A percentile compares a stretch with the other conserved stretches of the same genome.
Evolutionary conservation across 2,888 invertebrate species (phyloP).

Genomic region (Hydriomena furcata): DNA sequence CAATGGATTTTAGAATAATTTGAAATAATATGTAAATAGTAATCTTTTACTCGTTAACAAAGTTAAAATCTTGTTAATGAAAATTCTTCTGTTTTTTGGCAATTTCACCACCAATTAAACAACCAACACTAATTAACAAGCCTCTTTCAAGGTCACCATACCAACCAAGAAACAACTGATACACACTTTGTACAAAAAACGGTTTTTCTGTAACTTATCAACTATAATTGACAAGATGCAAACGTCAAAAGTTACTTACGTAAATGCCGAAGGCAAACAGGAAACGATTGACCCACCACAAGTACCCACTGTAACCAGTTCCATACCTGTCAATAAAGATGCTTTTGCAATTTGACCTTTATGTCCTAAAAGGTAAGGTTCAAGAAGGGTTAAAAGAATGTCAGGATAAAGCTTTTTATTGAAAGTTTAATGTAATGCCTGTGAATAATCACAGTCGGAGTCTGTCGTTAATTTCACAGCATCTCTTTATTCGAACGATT

Average conservation of each 20-base stretch:
- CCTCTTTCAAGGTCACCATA: no score
- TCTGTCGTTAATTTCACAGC: conserved; percentile 1
- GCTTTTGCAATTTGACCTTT: conserved; percentile 26
- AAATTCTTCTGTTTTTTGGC: no score
- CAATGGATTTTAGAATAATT: no score
- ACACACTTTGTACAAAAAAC: no score
- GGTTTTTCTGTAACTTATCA: no score
- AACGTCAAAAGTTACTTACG: conserved; percentile 26
- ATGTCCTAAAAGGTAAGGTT: conserved; percentile 14
- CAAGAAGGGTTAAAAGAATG: conserved; percentile 3
- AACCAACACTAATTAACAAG: no score
- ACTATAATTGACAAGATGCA: conserved; percentile 1
- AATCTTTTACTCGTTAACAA: no score
- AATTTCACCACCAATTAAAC: no score
- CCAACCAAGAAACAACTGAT: no score
- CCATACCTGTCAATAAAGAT: conserved; percentile 14
- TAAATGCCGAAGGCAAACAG: conserved; percentile 30
- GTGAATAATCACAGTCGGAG: conserved; percentile 2
- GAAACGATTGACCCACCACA: conserved; percentile 27
- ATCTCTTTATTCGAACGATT: neutral
- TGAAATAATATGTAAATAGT: no score
- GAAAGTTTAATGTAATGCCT: conserved; percentile 12
- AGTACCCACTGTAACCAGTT: conserved; percentile 19
- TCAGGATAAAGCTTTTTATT: conserved; percentile 2
- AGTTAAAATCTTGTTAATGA: no score